These are phyloP conservation scores for Turritopsis rubra DNA, from an alignment of 30 jellyfish, hydroid and myxozoan genomes.

Conservation along the genomic window DNA sequence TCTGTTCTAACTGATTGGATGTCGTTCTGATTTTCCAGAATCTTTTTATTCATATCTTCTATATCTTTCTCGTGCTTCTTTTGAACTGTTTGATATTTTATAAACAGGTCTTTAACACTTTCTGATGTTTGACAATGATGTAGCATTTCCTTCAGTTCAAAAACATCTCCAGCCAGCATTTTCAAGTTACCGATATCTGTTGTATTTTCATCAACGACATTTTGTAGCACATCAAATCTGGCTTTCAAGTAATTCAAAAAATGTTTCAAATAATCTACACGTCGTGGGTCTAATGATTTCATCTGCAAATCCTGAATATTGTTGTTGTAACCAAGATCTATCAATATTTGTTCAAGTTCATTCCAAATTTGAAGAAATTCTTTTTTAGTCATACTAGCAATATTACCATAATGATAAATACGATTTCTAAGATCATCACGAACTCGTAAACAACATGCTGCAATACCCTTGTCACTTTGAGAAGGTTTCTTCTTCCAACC, in stretches of 20 bases:
- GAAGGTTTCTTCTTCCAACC: conserved; percentile 1
- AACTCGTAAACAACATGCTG: not conserved
- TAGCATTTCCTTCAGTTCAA: not conserved
- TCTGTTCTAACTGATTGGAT: too few species aligned
- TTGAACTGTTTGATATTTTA: too few species aligned
- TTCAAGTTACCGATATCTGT: not conserved
- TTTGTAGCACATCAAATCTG: not conserved
- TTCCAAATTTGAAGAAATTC: not conserved
- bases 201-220: not conserved
- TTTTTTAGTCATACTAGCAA: not conserved
- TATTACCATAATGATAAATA: not conserved
- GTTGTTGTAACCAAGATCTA: not conserved
- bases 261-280: not conserved
- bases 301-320: not conserved
- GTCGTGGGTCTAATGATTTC: not conserved
- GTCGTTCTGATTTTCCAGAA: too few species aligned
- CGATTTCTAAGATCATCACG: not conserved
- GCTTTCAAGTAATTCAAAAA: not conserved
- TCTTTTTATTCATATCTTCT: too few species aligned
- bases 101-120: too few species aligned
- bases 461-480: not conserved
- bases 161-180: not conserved
- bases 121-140: too few species aligned
- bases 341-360: not conserved
- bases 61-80: too few species aligned